phyloP scores from a whole-genome alignment of 2,113 vertebrate genomes.

The Nothoprocta pentlandii region DNA sequence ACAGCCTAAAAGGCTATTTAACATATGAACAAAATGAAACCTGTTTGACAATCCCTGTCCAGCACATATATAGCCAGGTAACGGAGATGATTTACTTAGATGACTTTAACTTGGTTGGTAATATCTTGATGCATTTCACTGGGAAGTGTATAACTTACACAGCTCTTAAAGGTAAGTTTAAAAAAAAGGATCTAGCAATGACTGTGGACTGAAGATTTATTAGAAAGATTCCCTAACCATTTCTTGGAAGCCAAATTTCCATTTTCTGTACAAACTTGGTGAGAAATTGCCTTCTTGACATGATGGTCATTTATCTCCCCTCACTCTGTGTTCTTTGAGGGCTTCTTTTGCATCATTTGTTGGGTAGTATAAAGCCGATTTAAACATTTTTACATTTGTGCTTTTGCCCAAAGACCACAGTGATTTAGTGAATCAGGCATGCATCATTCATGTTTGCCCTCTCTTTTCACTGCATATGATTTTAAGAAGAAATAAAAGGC shows the following conservation, averaged over 20 bases:
- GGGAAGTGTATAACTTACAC: slow-evolving; percentile 22
- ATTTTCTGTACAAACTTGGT: slow-evolving; percentile 49
- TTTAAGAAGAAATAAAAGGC: slow-evolving; percentile 66
- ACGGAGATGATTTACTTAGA: slow-evolving; percentile 50
- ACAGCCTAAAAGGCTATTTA: neutral
- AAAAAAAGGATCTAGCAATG: slow-evolving; percentile 42
- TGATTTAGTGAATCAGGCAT: slow-evolving; percentile 59
- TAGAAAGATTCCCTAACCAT: slow-evolving; percentile 44
- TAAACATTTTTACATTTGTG: slow-evolving; percentile 56
- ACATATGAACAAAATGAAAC: neutral
- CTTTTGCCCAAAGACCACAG: slow-evolving; percentile 14
- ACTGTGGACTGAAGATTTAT: slow-evolving; percentile 55
- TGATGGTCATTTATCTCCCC: slow-evolving; percentile 48
- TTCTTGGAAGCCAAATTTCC: slow-evolving; percentile 59
- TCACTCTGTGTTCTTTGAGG: slow-evolving; percentile 38
- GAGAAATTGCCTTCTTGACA: slow-evolving; percentile 62
- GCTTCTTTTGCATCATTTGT: slow-evolving; percentile 52
- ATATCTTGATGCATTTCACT: slow-evolving; percentile 57
- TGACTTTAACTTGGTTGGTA: slow-evolving; percentile 34
- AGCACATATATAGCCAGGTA: neutral
- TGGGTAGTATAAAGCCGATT: slow-evolving; percentile 4
- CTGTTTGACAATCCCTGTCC: slow-evolving; percentile 19
- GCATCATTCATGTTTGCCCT: slow-evolving; percentile 51
- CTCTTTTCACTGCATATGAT: slow-evolving; percentile 21
- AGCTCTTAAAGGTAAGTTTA: slow-evolving; percentile 30